Conservation (phyloP, 2,797 vertebrate species). For the Phoebastria nigripes region DNA sequence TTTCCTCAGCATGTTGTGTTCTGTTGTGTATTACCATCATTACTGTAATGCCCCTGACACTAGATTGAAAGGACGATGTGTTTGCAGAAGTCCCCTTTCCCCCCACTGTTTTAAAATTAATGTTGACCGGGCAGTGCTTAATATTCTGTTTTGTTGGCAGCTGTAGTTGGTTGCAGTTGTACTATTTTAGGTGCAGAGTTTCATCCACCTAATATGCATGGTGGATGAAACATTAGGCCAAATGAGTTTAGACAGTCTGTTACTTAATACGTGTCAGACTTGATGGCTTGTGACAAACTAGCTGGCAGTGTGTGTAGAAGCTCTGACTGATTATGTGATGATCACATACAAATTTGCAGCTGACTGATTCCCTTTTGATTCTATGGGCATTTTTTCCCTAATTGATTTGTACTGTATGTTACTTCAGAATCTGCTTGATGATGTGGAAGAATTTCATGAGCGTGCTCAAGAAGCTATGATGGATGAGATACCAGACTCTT, state of each 20-base stretch:
- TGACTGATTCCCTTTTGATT: not conserved
- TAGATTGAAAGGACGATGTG: not conserved
- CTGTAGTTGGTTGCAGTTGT: not conserved
- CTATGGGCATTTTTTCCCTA: not conserved
- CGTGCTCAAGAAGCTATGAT: slow-evolving; percentile 91
- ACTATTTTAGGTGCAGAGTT: not conserved
- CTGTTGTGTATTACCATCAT: not conserved
- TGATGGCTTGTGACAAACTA: not conserved
- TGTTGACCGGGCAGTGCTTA: not conserved
- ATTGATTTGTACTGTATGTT: not conserved
- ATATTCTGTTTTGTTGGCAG: not conserved
- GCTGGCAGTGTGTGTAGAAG: not conserved
- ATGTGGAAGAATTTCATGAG: slow-evolving; percentile 96
- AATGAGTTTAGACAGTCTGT: not conserved
- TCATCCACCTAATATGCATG: not conserved
- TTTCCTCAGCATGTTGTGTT: not conserved
- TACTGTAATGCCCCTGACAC: not conserved
- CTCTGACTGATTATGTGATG: not conserved
- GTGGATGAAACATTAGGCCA: not conserved
- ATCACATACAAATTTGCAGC: not conserved
- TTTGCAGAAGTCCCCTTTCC: not conserved
- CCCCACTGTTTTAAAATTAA: not conserved
- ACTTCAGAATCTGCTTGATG: slow-evolving; percentile 91
- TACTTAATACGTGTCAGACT: not conserved
- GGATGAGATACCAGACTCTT: slow-evolving; percentile 92